Conservation (phyloP, 1,140 invertebrate genomes). For the Lepidostoma basale region DNA sequence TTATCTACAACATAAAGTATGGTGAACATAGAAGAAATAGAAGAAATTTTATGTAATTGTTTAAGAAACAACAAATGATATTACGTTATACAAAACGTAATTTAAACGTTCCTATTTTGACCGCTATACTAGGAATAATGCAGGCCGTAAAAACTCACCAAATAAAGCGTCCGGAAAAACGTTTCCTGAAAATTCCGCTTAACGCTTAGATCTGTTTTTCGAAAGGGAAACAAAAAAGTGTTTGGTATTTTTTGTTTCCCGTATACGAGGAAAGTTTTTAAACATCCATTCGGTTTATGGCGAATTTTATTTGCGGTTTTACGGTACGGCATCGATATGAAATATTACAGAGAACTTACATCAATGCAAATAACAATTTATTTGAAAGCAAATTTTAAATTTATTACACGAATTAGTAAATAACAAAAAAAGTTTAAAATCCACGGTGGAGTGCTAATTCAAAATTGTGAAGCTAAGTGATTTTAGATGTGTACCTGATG, state of each 20-base stretch:
- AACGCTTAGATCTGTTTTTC: neutral
- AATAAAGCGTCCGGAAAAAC: neutral
- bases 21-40: too few species aligned
- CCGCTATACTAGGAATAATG: neutral
- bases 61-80: too few species aligned
- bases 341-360: conserved; percentile 1
- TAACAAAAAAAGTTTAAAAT: neutral
- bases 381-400: neutral
- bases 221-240: conserved; percentile 3
- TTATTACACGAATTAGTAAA: neutral
- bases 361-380: neutral
- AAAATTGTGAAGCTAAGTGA: neutral
- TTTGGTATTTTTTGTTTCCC: neutral
- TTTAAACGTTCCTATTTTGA: too few species aligned
- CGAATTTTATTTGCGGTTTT: conserved; percentile 10
- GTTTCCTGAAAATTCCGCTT: conserved; percentile 10
- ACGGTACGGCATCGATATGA: conserved; percentile 1
- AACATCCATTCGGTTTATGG: neutral
- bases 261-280: neutral
- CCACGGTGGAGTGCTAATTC: neutral
- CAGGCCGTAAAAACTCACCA: neutral
- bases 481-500: too few species aligned
- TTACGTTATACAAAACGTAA: too few species aligned
- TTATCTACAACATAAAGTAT: too few species aligned
- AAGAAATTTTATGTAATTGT: too few species aligned